Evolutionary conservation across 2,113 vertebrate genomes (phyloP).

Genomic region (Acrocephalus kingi): DNA sequence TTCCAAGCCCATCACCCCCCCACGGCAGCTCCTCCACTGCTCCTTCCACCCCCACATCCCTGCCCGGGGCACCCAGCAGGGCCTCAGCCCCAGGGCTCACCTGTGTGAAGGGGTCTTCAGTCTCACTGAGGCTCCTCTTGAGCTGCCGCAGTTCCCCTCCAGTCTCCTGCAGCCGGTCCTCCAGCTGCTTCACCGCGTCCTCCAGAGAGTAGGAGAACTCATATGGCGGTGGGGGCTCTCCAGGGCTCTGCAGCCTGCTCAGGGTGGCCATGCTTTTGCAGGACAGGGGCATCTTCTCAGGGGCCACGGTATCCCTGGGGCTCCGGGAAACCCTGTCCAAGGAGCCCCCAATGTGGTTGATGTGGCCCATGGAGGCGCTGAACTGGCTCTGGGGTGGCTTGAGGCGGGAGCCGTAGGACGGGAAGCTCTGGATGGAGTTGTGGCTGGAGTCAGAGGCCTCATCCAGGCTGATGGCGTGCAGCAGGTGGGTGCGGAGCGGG

Average conservation of each 20-base stretch:
- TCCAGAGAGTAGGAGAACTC: constrained; percentile 89
- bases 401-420: constrained; percentile 84
- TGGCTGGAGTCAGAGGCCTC: constrained; percentile 89
- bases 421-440: constrained; percentile 91
- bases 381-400: constrained; percentile 85
- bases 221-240: constrained; percentile 86
- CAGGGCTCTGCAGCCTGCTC: constrained; percentile 80
- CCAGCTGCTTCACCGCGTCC: constrained; percentile 87
- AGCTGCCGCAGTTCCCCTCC: constrained; percentile 90
- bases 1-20: not conserved
- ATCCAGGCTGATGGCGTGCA: constrained; percentile 81
- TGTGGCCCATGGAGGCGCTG: constrained; percentile 94
- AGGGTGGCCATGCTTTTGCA: constrained; percentile 87
- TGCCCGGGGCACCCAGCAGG: accelerated
- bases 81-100: constrained; percentile 51
- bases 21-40: accelerated
- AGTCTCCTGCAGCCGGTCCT: constrained; percentile 87
- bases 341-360: constrained; percentile 92
- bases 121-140: constrained; percentile 89
- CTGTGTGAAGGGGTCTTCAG: constrained; percentile 90
- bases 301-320: constrained; percentile 72
- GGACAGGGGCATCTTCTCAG: constrained; percentile 72
- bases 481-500: constrained; percentile 69
- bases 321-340: constrained; percentile 81
- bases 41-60: not conserved